Conservation (phyloP, 2,797 vertebrate genomes). For the Onychomys torridus region DNA sequence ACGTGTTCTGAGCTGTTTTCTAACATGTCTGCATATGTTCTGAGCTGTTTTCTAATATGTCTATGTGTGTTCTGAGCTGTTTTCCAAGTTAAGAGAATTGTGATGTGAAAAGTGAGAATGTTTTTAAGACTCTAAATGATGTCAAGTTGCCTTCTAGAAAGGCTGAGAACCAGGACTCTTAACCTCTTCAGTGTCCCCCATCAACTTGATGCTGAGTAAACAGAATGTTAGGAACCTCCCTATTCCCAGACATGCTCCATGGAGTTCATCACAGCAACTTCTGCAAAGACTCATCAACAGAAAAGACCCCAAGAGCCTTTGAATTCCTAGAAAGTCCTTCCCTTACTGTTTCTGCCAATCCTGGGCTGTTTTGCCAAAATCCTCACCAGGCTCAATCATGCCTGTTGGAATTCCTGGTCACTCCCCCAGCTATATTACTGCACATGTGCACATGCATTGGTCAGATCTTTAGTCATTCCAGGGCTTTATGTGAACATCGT, state of each 20-base stretch:
- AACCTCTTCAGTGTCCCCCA: neutral
- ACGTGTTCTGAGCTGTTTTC: neutral
- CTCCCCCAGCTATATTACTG: too few species aligned
- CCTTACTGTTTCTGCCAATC: neutral
- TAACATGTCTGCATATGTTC: neutral
- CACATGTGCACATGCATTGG: too few species aligned
- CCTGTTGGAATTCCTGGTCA: too few species aligned
- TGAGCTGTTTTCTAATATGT: too few species aligned
- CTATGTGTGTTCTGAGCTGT: neutral
- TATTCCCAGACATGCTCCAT: neutral
- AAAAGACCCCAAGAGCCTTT: neutral
- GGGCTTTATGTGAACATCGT: too few species aligned
- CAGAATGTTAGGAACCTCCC: neutral
- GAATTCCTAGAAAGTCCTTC: neutral
- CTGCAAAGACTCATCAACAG: neutral
- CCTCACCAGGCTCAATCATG: neutral
- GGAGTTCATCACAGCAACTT: neutral
- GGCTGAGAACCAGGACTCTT: neutral
- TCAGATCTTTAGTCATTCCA: too few species aligned
- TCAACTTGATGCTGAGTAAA: neutral
- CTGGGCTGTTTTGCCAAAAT: neutral
- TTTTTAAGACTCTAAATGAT: constrained; percentile 1
- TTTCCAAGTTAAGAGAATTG: neutral
- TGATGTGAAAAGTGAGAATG: neutral
- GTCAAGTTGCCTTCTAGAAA: constrained; percentile 14